Percentiles rank a stretch among this genome's conserved stretches.
These are phyloP conservation scores for Syngnathus acus DNA, from an alignment of 2,797 vertebrate genomes.

Conservation along the genomic window DNA sequence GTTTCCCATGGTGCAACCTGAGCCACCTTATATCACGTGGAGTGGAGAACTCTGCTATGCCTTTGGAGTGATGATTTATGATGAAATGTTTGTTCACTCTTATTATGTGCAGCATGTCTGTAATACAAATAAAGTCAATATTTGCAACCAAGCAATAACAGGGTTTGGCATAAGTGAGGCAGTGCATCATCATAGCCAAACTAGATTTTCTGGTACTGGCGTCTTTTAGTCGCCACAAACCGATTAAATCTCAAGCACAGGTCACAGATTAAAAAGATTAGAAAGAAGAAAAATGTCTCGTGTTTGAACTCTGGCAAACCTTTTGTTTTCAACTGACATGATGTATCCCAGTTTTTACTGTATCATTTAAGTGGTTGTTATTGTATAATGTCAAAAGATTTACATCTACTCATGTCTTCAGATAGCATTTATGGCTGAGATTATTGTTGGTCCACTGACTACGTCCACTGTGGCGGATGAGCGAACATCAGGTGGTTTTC, in stretches of 20 bases:
- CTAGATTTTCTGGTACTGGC: background rate
- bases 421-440: background rate
- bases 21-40: conserved; percentile 38
- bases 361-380: background rate
- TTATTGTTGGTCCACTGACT: conserved; percentile 23
- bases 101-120: background rate
- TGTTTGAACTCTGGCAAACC: conserved; percentile 30
- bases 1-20: conserved; percentile 36
- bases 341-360: conserved; percentile 1
- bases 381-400: background rate
- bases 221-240: conserved; percentile 3
- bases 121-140: background rate
- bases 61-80: background rate
- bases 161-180: background rate
- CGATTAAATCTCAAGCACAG: conserved; percentile 36
- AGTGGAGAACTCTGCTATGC: conserved; percentile 13
- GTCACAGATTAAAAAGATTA: conserved; percentile 54
- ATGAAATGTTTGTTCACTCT: background rate
- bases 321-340: background rate
- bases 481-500: conserved; percentile 30
- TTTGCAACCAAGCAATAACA: background rate
- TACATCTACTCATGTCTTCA: background rate
- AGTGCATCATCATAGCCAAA: background rate
- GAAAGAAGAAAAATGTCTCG: conserved; percentile 42
- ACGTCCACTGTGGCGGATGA: conserved; percentile 10